Percentiles rank a stretch among this genome's conserved stretches.
Evolutionary conservation across 2,113 vertebrate species (phyloP).

Genomic region (Elanoides forficatus): DNA sequence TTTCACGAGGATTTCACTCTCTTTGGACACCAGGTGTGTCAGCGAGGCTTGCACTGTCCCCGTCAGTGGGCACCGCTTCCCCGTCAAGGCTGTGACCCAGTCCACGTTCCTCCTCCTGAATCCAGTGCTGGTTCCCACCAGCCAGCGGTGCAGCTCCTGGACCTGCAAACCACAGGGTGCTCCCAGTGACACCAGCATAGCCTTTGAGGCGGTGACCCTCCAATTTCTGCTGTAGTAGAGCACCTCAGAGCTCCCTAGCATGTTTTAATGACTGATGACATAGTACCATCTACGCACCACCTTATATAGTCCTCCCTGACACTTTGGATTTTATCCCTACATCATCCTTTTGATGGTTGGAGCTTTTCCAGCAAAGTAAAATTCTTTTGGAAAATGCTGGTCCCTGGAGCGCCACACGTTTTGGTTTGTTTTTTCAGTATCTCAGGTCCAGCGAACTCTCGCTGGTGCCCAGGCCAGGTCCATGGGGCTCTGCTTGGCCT

Average conservation of each 20-base stretch:
- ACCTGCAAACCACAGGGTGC: background rate
- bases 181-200: fast-evolving
- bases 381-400: background rate
- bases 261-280: background rate
- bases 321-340: background rate
- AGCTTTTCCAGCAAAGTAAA: background rate
- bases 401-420: background rate
- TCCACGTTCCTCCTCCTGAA: background rate
- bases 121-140: background rate
- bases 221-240: no score
- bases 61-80: fast-evolving
- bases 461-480: fast-evolving
- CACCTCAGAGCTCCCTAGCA: background rate
- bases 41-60: background rate
- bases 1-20: background rate
- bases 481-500: background rate
- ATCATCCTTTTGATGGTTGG: background rate
- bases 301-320: slow-evolving; percentile 18
- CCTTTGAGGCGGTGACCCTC: background rate
- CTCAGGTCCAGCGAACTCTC: background rate
- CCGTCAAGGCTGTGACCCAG: fast-evolving
- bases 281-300: fast-evolving
- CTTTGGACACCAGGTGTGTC: background rate
- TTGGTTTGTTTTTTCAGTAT: background rate
- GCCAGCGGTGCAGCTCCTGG: background rate